Percentiles rank a stretch among this genome's conserved stretches.
These are phyloP conservation scores for Poecile montanus DNA, from an alignment of 2,797 vertebrate genomes.

Conservation along the genomic window DNA sequence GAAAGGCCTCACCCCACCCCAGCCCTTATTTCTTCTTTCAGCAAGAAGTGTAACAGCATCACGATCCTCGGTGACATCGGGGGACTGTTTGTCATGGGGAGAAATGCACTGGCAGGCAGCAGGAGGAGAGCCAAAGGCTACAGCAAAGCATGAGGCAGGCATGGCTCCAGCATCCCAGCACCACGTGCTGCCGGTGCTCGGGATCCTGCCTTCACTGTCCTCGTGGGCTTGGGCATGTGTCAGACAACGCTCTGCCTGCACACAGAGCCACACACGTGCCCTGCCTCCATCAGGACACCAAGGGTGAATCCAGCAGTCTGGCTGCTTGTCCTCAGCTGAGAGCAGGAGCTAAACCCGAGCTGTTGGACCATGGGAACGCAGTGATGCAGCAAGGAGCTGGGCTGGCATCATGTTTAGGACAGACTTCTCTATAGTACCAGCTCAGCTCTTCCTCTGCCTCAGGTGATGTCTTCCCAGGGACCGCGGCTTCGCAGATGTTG, in stretches of 20 bases:
- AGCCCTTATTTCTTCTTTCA: neutral
- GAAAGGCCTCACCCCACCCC: neutral
- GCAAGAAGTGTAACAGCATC: neutral
- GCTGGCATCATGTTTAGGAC: neutral
- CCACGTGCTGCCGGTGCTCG: accelerated
- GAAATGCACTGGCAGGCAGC: neutral
- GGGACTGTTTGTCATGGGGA: neutral
- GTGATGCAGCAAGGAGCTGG: neutral
- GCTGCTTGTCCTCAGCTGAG: neutral
- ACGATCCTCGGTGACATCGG: neutral
- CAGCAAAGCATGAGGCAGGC: neutral
- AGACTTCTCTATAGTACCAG: neutral
- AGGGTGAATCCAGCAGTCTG: accelerated
- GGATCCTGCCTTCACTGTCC: neutral
- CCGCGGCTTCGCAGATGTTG: neutral
- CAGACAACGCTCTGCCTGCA: neutral
- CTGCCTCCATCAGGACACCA: accelerated
- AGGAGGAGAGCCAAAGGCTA: constrained; percentile 1
- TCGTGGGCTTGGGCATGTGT: accelerated
- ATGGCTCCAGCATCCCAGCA: neutral
- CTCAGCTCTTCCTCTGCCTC: neutral
- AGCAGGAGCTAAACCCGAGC: neutral
- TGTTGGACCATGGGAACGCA: accelerated
- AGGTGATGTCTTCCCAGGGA: neutral
- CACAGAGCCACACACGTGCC: accelerated